phyloP scores from a whole-genome alignment of 2,113 vertebrate genomes.

The Pholis gunnellus region DNA sequence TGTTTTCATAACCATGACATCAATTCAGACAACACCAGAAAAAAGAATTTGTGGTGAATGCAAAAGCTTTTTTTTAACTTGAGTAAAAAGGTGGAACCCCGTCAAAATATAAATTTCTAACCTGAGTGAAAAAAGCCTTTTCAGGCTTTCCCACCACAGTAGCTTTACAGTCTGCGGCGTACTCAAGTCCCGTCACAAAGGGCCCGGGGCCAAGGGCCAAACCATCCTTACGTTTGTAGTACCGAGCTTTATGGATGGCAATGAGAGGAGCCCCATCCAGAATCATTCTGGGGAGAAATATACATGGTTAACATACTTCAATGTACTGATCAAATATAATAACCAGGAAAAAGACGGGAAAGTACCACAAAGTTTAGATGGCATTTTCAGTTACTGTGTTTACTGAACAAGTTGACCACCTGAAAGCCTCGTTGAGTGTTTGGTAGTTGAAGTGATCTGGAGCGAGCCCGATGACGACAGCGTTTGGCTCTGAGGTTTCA shows the following conservation, averaged over 20 bases:
- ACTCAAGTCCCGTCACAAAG: slow-evolving; percentile 93
- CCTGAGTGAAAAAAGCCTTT: slow-evolving; percentile 92
- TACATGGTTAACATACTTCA: not conserved
- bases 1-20: not conserved
- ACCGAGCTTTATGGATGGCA: slow-evolving; percentile 96
- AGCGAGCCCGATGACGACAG: slow-evolving; percentile 94
- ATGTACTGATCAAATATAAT: not conserved
- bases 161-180: slow-evolving; percentile 88
- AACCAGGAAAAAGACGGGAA: not conserved
- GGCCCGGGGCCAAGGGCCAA: slow-evolving; percentile 94
- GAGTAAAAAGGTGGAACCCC: not conserved
- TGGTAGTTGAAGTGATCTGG: slow-evolving; percentile 95
- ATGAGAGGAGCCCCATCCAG: slow-evolving; percentile 94
- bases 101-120: slow-evolving; percentile 61
- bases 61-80: not conserved
- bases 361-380: not conserved
- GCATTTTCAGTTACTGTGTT: not conserved
- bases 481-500: slow-evolving; percentile 89
- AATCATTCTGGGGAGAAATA: slow-evolving; percentile 83
- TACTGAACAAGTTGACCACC: slow-evolving; percentile 44
- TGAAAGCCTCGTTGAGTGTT: slow-evolving; percentile 93
- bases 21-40: not conserved
- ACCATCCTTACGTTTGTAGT: slow-evolving; percentile 93
- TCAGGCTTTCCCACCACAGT: slow-evolving; percentile 95
- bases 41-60: not conserved